Conservation (phyloP, 2,797 vertebrate genomes). For the Sebastes umbrosus region DNA sequence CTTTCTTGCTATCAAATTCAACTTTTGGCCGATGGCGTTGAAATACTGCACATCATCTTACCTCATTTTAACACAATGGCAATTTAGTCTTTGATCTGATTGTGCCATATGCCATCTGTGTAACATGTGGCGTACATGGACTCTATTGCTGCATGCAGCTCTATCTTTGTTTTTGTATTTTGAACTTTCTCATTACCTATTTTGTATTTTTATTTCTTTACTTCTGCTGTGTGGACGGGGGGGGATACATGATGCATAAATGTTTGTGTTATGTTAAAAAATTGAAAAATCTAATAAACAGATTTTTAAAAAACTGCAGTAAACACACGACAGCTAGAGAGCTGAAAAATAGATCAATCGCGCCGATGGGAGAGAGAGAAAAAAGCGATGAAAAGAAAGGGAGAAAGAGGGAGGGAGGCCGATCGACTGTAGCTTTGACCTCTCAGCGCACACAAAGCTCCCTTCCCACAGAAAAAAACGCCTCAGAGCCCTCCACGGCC, state of each 20-base stretch:
- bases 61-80: not conserved
- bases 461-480: not conserved
- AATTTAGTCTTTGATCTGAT: not conserved
- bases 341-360: slow-evolving; percentile 59
- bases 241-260: not conserved
- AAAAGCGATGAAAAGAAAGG: slow-evolving; percentile 31
- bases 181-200: not conserved
- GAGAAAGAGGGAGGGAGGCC: slow-evolving; percentile 39
- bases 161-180: not conserved
- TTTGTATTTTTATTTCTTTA: not conserved
- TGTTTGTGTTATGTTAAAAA: not conserved
- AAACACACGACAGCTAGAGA: slow-evolving; percentile 30
- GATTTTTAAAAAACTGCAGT: not conserved
- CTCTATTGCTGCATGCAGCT: not conserved
- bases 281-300: not conserved
- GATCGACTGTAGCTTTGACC: slow-evolving; percentile 70
- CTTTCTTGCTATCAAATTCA: not conserved
- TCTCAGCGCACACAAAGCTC: slow-evolving; percentile 48
- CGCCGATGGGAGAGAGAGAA: slow-evolving; percentile 18
- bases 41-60: not conserved
- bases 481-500: slow-evolving; percentile 13
- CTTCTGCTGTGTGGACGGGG: fast-evolving
- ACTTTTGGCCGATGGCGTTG: not conserved
- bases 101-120: not conserved
- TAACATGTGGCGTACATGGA: not conserved